These are phyloP conservation scores for Nymphalis urticae DNA, from an alignment of 2,888 invertebrate genomes.

Conservation along the genomic window DNA sequence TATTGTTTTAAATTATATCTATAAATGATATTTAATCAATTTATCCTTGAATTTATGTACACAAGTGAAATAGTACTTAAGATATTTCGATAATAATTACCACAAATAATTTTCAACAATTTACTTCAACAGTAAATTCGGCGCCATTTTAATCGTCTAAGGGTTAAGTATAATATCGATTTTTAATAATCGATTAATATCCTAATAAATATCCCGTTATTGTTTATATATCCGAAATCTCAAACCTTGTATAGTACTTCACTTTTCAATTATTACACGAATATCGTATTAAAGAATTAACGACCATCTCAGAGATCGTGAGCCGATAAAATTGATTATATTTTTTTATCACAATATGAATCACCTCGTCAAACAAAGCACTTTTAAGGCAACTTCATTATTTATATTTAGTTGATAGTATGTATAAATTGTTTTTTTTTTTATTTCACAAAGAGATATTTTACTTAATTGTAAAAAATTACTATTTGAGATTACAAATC, in stretches of 20 bases:
- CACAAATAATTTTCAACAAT: not conserved
- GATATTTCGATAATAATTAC: not conserved
- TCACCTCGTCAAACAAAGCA: slow-evolving; percentile 9
- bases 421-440: not conserved
- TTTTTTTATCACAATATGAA: slow-evolving; percentile 27
- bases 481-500: no score
- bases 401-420: not conserved
- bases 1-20: not conserved
- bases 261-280: slow-evolving; percentile 16
- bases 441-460: not conserved
- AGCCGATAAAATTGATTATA: slow-evolving; percentile 30
- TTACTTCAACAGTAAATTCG: not conserved
- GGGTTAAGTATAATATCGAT: not conserved
- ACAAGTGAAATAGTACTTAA: slow-evolving; percentile 20
- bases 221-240: no score
- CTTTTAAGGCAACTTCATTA: slow-evolving; percentile 12
- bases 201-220: no score
- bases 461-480: no score
- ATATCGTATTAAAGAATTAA: slow-evolving; percentile 22
- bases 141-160: not conserved
- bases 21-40: slow-evolving; percentile 1
- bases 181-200: not conserved
- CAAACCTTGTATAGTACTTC: not conserved
- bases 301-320: slow-evolving; percentile 24
- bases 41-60: slow-evolving; percentile 24